These are phyloP conservation scores for Galerucella calmariensis DNA, from an alignment of 2,888 invertebrate species.

Conservation along the genomic window DNA sequence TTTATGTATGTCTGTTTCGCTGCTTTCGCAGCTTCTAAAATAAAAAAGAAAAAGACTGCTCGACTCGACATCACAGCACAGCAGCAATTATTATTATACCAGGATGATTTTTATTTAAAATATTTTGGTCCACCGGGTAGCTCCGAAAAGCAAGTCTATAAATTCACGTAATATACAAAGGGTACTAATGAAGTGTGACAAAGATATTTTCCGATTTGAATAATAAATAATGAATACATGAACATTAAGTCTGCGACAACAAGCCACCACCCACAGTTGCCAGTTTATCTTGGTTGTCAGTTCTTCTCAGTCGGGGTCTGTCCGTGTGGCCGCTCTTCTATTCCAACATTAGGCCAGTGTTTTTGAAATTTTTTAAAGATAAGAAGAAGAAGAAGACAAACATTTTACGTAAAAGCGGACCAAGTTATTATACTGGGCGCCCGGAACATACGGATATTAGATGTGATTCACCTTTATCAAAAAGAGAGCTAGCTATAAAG, in stretches of 20 bases:
- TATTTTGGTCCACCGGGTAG: background rate
- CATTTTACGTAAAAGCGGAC: too few relatives aligned
- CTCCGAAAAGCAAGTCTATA: conserved; percentile 22
- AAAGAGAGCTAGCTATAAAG: too few relatives aligned
- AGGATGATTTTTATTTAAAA: background rate
- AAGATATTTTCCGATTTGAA: conserved; percentile 45
- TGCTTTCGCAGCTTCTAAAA: conserved; percentile 12
- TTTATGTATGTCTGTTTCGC: conserved; percentile 59
- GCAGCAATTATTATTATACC: too few relatives aligned
- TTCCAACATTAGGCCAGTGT: conserved; percentile 7
- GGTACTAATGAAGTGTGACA: conserved; percentile 43
- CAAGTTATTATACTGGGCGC: too few relatives aligned
- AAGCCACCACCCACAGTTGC: conserved; percentile 64
- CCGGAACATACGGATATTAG: too few relatives aligned
- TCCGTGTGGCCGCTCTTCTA: conserved; percentile 45
- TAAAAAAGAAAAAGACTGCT: too few relatives aligned
- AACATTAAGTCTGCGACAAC: conserved; percentile 63
- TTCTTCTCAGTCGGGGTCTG: conserved; percentile 60
- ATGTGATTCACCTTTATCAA: too few relatives aligned
- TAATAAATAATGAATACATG: conserved; percentile 62
- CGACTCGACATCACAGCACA: too few relatives aligned
- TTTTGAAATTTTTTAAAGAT: background rate
- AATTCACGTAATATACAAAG: conserved; percentile 37
- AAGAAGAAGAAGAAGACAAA: too few relatives aligned
- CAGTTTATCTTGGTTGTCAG: conserved; percentile 60